Conservation (phyloP, 2,888 invertebrate species). For the Elmis aenea region DNA sequence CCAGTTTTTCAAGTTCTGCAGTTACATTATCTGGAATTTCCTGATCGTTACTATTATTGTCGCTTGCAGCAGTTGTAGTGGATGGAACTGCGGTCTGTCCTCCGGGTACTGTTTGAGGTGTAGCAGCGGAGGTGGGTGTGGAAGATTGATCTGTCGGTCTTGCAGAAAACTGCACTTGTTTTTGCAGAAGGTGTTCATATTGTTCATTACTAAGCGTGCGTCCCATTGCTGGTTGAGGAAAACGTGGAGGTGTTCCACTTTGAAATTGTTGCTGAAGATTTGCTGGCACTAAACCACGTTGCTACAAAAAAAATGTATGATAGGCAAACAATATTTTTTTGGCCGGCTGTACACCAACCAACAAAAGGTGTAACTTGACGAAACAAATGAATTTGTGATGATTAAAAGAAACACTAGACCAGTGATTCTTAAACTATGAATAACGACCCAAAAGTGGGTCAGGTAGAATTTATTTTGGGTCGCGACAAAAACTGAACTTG, state of each 20-base stretch:
- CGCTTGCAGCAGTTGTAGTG: slow-evolving; percentile 22
- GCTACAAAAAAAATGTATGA: slow-evolving; percentile 29
- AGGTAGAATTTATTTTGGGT: no score
- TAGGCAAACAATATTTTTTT: not conserved
- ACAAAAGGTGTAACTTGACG: no score
- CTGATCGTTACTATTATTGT: slow-evolving; percentile 41
- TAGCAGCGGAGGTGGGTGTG: slow-evolving; percentile 27
- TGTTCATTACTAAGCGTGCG: slow-evolving; percentile 14
- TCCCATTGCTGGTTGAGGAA: slow-evolving; percentile 16
- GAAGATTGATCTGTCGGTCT: slow-evolving; percentile 11
- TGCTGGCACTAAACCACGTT: slow-evolving; percentile 38
- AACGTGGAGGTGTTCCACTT: slow-evolving; percentile 23
- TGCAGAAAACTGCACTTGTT: slow-evolving; percentile 12
- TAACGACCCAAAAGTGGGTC: no score
- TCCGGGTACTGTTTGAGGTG: slow-evolving; percentile 12
- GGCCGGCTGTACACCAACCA: no score
- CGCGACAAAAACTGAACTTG: no score
- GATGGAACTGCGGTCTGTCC: slow-evolving; percentile 14
- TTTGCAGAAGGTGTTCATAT: slow-evolving; percentile 16
- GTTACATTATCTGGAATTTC: slow-evolving; percentile 65
- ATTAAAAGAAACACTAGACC: no score
- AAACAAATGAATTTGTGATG: no score
- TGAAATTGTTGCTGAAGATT: slow-evolving; percentile 31
- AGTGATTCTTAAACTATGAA: no score
- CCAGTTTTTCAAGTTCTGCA: slow-evolving; percentile 63